phyloP scores from a whole-genome alignment of 2,888 invertebrate genomes.

The Tenthredo distinguenda region DNA sequence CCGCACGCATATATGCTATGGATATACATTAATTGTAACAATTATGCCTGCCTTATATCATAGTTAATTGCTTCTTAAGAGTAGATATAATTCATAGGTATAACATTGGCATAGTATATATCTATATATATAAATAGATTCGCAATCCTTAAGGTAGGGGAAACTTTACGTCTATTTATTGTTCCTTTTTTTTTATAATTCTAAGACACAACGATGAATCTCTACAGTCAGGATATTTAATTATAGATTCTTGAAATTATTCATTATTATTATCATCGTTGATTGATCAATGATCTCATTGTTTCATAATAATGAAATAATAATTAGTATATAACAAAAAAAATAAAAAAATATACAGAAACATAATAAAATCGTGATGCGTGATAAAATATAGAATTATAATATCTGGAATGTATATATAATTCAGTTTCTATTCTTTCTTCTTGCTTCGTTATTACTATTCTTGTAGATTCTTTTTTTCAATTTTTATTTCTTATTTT shows the following conservation, averaged over 20 bases:
- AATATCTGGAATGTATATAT: background rate
- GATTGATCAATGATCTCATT: background rate
- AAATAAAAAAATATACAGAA: background rate
- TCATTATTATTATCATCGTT: background rate
- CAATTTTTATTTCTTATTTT: background rate
- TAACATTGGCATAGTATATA: too few species aligned
- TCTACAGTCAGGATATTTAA: too few species aligned
- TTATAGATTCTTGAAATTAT: too few species aligned
- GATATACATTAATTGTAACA: background rate
- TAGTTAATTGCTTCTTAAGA: background rate
- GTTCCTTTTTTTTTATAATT: too few species aligned
- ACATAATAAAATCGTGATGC: background rate
- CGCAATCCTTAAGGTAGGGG: too few species aligned
- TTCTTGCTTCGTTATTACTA: background rate
- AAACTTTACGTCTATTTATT: too few species aligned
- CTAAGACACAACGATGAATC: too few species aligned
- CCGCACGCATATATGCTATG: too few species aligned
- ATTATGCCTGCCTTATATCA: background rate
- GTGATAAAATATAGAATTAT: background rate
- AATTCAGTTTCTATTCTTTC: background rate
- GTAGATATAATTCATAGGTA: too few species aligned
- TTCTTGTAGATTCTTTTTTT: too few species aligned
- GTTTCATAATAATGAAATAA: background rate
- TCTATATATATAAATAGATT: too few species aligned
- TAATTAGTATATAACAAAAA: background rate